phyloP scores from a whole-genome alignment of 2,113 vertebrate genomes.

The Dipodomys stephensi region DNA sequence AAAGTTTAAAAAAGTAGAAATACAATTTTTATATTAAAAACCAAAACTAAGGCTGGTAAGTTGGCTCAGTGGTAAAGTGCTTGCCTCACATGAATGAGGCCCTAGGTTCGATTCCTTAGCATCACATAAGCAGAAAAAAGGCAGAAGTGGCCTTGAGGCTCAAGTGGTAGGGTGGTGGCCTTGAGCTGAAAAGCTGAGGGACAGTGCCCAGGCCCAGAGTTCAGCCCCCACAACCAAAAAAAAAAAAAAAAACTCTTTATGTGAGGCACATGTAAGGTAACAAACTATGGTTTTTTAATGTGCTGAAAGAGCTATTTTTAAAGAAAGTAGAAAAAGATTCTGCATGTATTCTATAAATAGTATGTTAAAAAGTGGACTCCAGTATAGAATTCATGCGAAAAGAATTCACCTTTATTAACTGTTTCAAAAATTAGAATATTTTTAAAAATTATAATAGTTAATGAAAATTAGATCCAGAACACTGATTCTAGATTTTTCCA shows the following conservation, averaged over 20 bases:
- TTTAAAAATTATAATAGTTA: not conserved
- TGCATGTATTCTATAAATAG: not conserved
- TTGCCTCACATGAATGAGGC: too few species aligned
- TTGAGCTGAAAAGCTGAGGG: too few species aligned
- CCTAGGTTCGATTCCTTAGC: too few species aligned
- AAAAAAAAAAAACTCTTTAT: not conserved
- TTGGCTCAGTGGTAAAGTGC: too few species aligned
- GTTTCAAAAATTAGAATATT: not conserved
- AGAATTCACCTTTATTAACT: constrained; percentile 16
- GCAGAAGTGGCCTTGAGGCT: too few species aligned
- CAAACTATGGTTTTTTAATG: not conserved
- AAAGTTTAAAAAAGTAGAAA: not conserved
- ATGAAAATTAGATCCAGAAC: not conserved
- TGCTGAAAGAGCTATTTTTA: not conserved
- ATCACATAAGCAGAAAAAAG: too few species aligned
- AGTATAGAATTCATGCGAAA: not conserved
- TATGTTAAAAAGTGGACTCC: not conserved
- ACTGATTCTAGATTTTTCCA: not conserved
- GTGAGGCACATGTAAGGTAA: not conserved
- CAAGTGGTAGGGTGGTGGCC: too few species aligned
- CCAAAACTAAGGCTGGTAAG: too few species aligned
- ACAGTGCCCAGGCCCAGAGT: too few species aligned
- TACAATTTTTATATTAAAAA: not conserved
- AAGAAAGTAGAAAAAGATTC: not conserved
- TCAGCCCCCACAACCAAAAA: too few species aligned